Base-by-base conservation (phyloP, 1,140 invertebrate genomes). In the Cydia fagiglandana region DNA sequence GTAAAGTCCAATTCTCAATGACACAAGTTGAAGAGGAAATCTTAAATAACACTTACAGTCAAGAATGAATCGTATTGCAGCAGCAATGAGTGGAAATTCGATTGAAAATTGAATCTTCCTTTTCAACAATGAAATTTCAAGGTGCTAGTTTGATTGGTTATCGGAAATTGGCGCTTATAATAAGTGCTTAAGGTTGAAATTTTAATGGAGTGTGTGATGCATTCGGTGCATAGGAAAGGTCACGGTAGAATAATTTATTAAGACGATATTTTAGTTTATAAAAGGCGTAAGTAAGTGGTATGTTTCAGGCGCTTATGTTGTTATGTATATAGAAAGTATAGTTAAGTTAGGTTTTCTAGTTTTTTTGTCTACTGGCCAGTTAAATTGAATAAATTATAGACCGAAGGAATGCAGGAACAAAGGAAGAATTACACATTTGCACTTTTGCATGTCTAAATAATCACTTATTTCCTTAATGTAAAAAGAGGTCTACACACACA, bases 41-140 rank as follows among this genome's bases (percentile, higher is more conserved):
- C 50, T 53, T 53, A 53, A 53, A 53, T 53, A n/a, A 17, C 50
- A n/a, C 13, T 53, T 53, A 53, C n/a, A 53, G n/a, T 17, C 50
- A 53, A 61, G 7, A 61, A 61, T 61, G 56, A 24, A 61, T 61
- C 56, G n/a, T 61, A 61, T 61, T 61, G 12, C 20, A 61, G 20
- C 17, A 20, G 20, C 17, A 20, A 24, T 61, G 10, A 61, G 56
- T 61, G n/a, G 56, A 24, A 61, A 24, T 61, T 61, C 56, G 17
- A 61, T 61, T 61, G 56, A 24, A 61, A 61, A 17, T 61, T 61
- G 56, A 61, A 61, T 61, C 45, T 47, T 61, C 56, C 47, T 50
- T 20, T 24, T 61, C 10, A 61, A 24, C 20, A 24, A 24, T 24
- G 7, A 61, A 61, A n/a, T 61, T 24, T 61, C 2, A 61, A 61